These are phyloP conservation scores for Phyllopteryx taeniolatus DNA, from an alignment of 2,113 vertebrate genomes.

Conservation along the genomic window DNA sequence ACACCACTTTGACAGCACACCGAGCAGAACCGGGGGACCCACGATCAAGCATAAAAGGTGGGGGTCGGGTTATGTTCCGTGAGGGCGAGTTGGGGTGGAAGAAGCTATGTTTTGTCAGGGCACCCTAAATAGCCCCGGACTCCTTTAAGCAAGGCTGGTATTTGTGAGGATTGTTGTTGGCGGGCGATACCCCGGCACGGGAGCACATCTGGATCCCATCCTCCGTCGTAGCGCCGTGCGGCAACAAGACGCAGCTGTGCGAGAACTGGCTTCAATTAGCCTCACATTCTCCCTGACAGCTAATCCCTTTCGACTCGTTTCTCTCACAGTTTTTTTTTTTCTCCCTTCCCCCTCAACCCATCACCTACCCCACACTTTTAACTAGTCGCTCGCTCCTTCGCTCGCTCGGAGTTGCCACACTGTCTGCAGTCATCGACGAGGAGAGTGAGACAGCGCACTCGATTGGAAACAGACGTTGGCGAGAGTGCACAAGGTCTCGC, in stretches of 20 bases:
- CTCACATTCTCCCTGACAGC: conserved; percentile 74
- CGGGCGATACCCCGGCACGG: conserved; percentile 49
- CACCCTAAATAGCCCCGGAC: conserved; percentile 55
- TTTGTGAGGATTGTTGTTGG: conserved; percentile 68
- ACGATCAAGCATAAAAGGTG: conserved; percentile 39
- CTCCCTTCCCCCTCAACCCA: neutral
- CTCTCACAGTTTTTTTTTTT: conserved; percentile 45
- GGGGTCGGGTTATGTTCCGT: conserved; percentile 36
- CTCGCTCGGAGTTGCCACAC: conserved; percentile 55
- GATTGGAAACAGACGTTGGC: conserved; percentile 57
- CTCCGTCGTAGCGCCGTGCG: conserved; percentile 54
- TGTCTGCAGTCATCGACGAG: conserved; percentile 49
- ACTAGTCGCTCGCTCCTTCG: conserved; percentile 50
- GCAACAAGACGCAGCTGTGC: conserved; percentile 79
- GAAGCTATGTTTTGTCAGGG: conserved; percentile 45
- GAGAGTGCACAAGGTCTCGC: conserved; percentile 46
- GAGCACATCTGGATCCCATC: conserved; percentile 78
- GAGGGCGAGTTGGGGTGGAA: conserved; percentile 4
- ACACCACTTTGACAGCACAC: conserved; percentile 39
- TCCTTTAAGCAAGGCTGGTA: conserved; percentile 58
- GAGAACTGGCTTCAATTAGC: conserved; percentile 77
- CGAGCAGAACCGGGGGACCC: conserved; percentile 23
- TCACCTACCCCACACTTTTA: conserved; percentile 20
- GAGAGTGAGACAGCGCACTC: conserved; percentile 33
- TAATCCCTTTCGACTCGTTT: conserved; percentile 67